Conservation (phyloP, 2,113 vertebrate genomes). For the Oophaga pumilio region DNA sequence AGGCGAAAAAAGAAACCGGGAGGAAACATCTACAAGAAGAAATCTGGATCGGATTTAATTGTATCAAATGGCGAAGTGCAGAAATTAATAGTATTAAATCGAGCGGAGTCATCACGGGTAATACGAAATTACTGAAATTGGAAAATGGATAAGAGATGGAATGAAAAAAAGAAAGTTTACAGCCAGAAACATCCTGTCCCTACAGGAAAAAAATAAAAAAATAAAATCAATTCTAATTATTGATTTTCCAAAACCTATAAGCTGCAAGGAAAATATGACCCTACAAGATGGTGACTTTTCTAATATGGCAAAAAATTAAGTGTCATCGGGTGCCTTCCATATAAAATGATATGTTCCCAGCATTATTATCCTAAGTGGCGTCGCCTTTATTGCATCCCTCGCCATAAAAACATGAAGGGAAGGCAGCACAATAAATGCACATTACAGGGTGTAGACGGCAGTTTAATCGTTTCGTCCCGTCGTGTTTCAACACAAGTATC, state of each 20-base stretch:
- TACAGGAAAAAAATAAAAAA: too few relatives aligned
- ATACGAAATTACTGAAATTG: neutral
- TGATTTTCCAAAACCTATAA: too few relatives aligned
- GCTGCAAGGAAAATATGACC: too few relatives aligned
- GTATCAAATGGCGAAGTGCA: neutral
- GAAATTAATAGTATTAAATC: neutral
- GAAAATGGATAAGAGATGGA: neutral
- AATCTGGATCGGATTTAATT: neutral
- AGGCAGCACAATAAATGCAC: constrained; percentile 5
- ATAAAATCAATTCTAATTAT: too few relatives aligned
- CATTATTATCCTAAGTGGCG: constrained; percentile 1
- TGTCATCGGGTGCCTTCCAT: too few relatives aligned
- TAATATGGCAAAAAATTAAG: too few relatives aligned
- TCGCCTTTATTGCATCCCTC: neutral
- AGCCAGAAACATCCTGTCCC: too few relatives aligned
- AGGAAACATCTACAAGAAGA: neutral
- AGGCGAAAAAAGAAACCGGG: neutral
- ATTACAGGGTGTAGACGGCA: constrained; percentile 29
- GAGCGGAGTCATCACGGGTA: neutral
- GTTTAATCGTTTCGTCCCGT: neutral
- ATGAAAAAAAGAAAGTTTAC: too few relatives aligned
- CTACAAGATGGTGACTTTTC: too few relatives aligned
- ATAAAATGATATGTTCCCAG: neutral
- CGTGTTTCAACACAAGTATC: constrained; percentile 22
- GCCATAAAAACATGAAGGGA: neutral